A percentile compares a stretch with the other conserved stretches of the same genome.
These are phyloP conservation scores for Macrobrachium nipponense DNA, from an alignment of 1,140 invertebrate genomes.

Conservation along the genomic window DNA sequence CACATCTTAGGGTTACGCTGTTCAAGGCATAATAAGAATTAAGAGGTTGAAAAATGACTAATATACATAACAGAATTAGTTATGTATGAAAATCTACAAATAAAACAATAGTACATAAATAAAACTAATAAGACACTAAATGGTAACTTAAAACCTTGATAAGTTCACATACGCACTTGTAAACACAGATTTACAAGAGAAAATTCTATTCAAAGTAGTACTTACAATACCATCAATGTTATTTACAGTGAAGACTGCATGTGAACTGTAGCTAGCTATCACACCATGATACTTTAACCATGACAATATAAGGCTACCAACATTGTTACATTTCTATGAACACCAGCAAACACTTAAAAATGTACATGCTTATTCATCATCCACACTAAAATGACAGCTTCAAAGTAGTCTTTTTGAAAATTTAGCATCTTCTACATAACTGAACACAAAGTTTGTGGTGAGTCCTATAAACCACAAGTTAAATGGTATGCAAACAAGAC, in stretches of 20 bases:
- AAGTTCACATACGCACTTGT: not conserved
- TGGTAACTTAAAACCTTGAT: not conserved
- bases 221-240: not conserved
- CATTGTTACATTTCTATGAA: not conserved
- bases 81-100: not conserved
- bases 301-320: not conserved
- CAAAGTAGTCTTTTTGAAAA: conserved; percentile 70
- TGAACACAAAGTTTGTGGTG: too few species aligned
- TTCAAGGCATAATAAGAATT: too few species aligned
- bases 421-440: too few species aligned
- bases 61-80: too few species aligned
- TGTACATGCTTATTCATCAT: not conserved
- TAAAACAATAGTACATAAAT: conserved; percentile 12
- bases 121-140: conserved; percentile 19
- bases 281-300: not conserved
- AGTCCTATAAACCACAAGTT: too few species aligned
- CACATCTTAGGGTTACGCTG: too few species aligned
- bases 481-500: too few species aligned
- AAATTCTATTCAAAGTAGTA: not conserved
- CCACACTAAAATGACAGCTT: conserved; percentile 71
- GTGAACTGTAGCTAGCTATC: conserved; percentile 13
- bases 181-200: conserved; percentile 24
- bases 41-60: too few species aligned
- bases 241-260: not conserved
- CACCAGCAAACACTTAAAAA: not conserved